phyloP scores from a whole-genome alignment of 2,797 vertebrate genomes.

The Halcyon badia region DNA sequence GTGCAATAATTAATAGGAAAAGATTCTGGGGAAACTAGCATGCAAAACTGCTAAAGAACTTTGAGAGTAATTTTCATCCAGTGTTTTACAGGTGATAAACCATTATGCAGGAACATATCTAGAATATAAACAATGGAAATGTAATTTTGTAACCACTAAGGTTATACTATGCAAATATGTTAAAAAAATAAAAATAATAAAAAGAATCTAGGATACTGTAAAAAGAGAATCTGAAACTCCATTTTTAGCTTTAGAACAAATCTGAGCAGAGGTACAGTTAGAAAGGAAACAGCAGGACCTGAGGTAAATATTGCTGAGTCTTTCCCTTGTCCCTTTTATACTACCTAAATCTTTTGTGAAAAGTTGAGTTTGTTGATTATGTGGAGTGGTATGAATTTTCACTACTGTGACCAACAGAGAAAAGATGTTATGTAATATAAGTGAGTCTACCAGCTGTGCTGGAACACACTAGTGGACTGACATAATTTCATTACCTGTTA shows the following conservation, averaged over 20 bases:
- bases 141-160: not conserved
- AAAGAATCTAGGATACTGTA: not conserved
- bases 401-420: not conserved
- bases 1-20: not conserved
- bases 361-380: not conserved
- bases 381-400: not conserved
- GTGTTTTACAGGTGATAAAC: not conserved
- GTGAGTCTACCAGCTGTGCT: not conserved
- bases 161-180: not conserved
- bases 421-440: not conserved
- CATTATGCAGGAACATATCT: not conserved
- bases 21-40: not conserved
- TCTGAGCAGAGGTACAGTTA: accelerated
- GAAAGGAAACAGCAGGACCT: not conserved
- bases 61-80: not conserved
- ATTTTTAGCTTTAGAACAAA: not conserved
- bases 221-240: not conserved
- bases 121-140: not conserved
- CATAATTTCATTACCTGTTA: not conserved
- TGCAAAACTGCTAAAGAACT: not conserved
- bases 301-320: not conserved
- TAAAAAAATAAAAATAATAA: not conserved
- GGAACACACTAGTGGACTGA: not conserved
- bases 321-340: not conserved
- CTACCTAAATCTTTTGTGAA: not conserved